These are phyloP conservation scores for Platichthys flesus DNA, from an alignment of 2,113 vertebrate genomes.

Conservation along the genomic window DNA sequence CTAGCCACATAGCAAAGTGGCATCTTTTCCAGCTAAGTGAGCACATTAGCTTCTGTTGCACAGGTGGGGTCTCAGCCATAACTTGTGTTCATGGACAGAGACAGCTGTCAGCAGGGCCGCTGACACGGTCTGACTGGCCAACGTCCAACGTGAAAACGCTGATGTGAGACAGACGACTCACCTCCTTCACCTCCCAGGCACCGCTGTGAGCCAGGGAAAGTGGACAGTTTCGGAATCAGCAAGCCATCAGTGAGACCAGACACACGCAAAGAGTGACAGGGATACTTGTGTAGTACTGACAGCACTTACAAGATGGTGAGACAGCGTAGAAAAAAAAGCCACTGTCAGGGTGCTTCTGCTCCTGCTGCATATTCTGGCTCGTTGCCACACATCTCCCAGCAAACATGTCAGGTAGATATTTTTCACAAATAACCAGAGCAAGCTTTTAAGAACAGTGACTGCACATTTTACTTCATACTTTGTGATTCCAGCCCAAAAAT, in stretches of 20 bases:
- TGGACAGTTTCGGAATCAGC: conserved; percentile 12
- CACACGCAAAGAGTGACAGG: conserved; percentile 7
- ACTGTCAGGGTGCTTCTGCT: neutral
- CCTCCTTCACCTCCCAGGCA: conserved; percentile 38
- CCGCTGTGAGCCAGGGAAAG: conserved; percentile 12
- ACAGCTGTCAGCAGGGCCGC: conserved; percentile 43
- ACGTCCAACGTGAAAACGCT: conserved; percentile 30
- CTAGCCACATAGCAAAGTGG: conserved; percentile 26
- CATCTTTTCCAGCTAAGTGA: conserved; percentile 44
- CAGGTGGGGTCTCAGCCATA: conserved; percentile 4
- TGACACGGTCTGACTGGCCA: neutral
- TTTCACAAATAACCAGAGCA: neutral
- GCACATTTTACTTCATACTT: neutral
- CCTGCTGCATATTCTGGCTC: neutral
- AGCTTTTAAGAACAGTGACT: neutral
- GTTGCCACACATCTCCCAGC: neutral
- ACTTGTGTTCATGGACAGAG: conserved; percentile 16
- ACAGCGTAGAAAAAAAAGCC: neutral
- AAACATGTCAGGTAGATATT: neutral
- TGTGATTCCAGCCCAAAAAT: neutral
- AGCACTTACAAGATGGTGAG: neutral
- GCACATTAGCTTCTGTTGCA: conserved; percentile 3
- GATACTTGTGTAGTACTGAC: neutral
- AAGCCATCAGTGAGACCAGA: conserved; percentile 13
- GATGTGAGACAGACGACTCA: conserved; percentile 41